These are phyloP conservation scores for Procambarus clarkii DNA, from an alignment of 1,140 invertebrate species.

Conservation along the genomic window DNA sequence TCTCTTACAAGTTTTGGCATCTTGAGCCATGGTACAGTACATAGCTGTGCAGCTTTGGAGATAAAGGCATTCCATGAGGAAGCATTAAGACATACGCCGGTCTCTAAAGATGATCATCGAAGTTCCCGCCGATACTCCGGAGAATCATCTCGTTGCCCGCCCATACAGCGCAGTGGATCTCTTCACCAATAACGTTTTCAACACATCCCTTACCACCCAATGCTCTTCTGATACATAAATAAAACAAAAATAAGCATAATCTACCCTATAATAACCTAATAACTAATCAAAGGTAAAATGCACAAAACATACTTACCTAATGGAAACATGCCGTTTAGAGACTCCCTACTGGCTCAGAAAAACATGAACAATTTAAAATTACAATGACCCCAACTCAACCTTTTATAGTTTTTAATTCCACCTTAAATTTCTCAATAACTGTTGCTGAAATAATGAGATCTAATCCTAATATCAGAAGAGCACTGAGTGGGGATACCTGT, in stretches of 20 bases:
- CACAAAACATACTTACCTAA: constrained; percentile 45
- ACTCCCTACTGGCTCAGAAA: constrained; percentile 1
- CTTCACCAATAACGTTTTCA: constrained; percentile 57
- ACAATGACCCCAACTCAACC: neutral
- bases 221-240: constrained; percentile 66
- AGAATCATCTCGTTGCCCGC: constrained; percentile 38
- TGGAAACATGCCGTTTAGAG: neutral
- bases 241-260: constrained; percentile 65
- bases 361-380: neutral
- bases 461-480: constrained; percentile 53
- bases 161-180: constrained; percentile 55
- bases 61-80: constrained; percentile 45
- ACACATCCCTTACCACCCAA: constrained; percentile 68
- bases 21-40: constrained; percentile 17
- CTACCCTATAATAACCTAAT: constrained; percentile 45
- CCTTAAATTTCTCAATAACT: neutral
- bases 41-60: constrained; percentile 21
- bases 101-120: constrained; percentile 54
- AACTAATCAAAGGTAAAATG: constrained; percentile 39
- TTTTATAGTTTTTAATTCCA: neutral
- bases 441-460: neutral
- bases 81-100: constrained; percentile 36
- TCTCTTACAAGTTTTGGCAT: constrained; percentile 2
- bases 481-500: constrained; percentile 56
- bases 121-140: constrained; percentile 42